Evolutionary conservation across 2,797 vertebrate genomes (phyloP).

Genomic region (Silurus lanzhouensis): DNA sequence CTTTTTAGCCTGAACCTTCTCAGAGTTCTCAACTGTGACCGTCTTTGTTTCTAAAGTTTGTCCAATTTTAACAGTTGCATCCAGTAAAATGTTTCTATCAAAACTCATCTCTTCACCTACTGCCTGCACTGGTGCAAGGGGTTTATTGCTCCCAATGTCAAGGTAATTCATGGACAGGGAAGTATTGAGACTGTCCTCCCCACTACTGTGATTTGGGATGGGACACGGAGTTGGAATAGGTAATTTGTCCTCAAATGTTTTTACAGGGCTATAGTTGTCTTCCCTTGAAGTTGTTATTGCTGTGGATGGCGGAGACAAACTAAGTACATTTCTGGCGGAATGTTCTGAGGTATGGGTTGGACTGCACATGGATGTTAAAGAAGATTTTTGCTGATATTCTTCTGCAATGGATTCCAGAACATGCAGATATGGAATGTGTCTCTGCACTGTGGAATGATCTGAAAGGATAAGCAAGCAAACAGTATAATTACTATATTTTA

Average conservation of each 20-base stretch:
- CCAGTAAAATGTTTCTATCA: neutral
- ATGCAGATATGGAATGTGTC: conserved; percentile 73
- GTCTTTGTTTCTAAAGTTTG: conserved; percentile 21
- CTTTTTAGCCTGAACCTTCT: conserved; percentile 52
- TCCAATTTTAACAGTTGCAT: conserved; percentile 34
- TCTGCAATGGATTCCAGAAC: conserved; percentile 81
- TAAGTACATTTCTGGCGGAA: conserved; percentile 23
- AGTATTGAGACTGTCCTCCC: conserved; percentile 30
- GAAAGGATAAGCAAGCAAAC: conserved; percentile 34
- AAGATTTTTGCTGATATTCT: conserved; percentile 70
- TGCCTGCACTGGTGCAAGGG: conserved; percentile 22
- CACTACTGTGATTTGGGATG: conserved; percentile 13
- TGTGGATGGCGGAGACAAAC: conserved; percentile 48
- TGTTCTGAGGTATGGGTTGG: conserved; percentile 54
- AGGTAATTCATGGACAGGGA: conserved; percentile 47
- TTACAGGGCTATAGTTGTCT: conserved; percentile 43
- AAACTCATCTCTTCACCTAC: conserved; percentile 14
- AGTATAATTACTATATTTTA: neutral
- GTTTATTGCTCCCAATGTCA: conserved; percentile 42
- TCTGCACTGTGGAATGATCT: conserved; percentile 75
- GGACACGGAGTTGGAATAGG: conserved; percentile 15
- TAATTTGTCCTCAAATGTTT: conserved; percentile 43
- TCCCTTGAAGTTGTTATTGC: conserved; percentile 58
- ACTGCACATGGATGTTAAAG: conserved; percentile 59
- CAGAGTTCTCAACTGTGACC: conserved; percentile 33